Conservation (phyloP, 1,140 invertebrate genomes). For the Aradophagus sp. region DNA sequence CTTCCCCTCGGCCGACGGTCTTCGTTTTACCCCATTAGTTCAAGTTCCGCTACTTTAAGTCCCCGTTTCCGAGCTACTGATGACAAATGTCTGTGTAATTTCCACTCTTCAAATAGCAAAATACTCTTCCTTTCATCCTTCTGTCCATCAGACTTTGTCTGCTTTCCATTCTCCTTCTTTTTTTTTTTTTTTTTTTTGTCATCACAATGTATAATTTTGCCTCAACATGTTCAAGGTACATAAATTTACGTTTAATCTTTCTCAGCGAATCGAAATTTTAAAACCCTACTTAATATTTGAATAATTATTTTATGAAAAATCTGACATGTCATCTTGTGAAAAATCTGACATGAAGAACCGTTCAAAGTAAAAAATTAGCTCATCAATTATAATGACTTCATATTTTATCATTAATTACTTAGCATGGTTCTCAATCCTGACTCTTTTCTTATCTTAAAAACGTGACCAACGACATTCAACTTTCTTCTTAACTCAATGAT, state of each 20-base stretch:
- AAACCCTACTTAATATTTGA: too few species aligned
- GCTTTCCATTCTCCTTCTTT: slow-evolving; percentile 8
- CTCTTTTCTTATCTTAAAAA: too few species aligned
- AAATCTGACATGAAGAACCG: too few species aligned
- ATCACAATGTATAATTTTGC: slow-evolving; percentile 25
- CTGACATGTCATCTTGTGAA: too few species aligned
- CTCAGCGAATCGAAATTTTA: slow-evolving; percentile 16
- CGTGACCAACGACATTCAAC: too few species aligned
- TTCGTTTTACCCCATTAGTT: slow-evolving; percentile 52
- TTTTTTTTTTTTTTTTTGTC: slow-evolving; percentile 22
- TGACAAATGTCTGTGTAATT: slow-evolving; percentile 54
- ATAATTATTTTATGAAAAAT: too few species aligned
- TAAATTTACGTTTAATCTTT: slow-evolving; percentile 13
- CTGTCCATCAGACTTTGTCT: slow-evolving; percentile 3
- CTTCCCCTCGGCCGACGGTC: slow-evolving; percentile 14
- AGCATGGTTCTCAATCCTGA: too few species aligned
- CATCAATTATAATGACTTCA: too few species aligned
- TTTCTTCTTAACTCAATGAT: too few species aligned
- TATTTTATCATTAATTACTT: too few species aligned
- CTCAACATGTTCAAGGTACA: slow-evolving; percentile 23
- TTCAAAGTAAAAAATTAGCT: too few species aligned
- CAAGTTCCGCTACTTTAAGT: slow-evolving; percentile 48
- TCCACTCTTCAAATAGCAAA: slow-evolving; percentile 52
- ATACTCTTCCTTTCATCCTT: slow-evolving; percentile 41
- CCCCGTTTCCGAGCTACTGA: slow-evolving; percentile 41